Percentiles rank a stretch among this genome's conserved stretches.
These are phyloP conservation scores for Spatulosminthurus flaviceps DNA, from an alignment of 2,888 invertebrate genomes.

Conservation along the genomic window DNA sequence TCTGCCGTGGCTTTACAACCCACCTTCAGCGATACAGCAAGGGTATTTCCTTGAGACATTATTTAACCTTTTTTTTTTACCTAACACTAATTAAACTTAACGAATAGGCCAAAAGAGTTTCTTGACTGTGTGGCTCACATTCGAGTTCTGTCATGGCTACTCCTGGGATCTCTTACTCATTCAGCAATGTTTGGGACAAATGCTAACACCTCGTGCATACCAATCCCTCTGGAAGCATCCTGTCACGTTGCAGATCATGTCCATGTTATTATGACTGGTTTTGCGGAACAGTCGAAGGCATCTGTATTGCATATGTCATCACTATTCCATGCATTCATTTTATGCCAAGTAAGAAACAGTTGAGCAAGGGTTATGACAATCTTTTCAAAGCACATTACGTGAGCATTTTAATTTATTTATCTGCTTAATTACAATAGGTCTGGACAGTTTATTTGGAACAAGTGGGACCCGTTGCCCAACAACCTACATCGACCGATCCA, in stretches of 20 bases:
- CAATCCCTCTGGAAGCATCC: conserved; percentile 94
- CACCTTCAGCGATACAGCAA: conserved; percentile 81
- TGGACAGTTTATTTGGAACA: conserved; percentile 99
- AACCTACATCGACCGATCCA: conserved; percentile 74
- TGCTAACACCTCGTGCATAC: conserved; percentile 73
- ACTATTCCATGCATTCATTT: conserved; percentile 94
- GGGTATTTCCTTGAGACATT: too few relatives aligned
- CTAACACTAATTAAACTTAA: conserved; percentile 16
- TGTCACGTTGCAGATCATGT: conserved; percentile 97
- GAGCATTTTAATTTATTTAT: too few relatives aligned
- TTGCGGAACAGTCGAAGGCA: conserved; percentile 93
- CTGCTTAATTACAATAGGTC: conserved; percentile 69
- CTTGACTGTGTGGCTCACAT: conserved; percentile 95
- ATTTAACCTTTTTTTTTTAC: too few relatives aligned
- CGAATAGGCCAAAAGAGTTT: conserved; percentile 84
- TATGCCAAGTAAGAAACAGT: conserved; percentile 87
- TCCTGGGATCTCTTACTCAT: conserved; percentile 93
- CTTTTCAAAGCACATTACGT: too few relatives aligned
- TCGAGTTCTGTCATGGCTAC: conserved; percentile 92
- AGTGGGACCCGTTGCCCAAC: conserved; percentile 71
- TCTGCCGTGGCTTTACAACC: conserved; percentile 89
- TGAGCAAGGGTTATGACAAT: too few relatives aligned
- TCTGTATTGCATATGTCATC: conserved; percentile 95
- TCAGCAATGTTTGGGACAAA: conserved; percentile 74
- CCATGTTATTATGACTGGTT: conserved; percentile 94